Evolutionary conservation across 92 coral and sea anemone species (phyloP).

Genomic region (Scolanthus callimorphus): DNA sequence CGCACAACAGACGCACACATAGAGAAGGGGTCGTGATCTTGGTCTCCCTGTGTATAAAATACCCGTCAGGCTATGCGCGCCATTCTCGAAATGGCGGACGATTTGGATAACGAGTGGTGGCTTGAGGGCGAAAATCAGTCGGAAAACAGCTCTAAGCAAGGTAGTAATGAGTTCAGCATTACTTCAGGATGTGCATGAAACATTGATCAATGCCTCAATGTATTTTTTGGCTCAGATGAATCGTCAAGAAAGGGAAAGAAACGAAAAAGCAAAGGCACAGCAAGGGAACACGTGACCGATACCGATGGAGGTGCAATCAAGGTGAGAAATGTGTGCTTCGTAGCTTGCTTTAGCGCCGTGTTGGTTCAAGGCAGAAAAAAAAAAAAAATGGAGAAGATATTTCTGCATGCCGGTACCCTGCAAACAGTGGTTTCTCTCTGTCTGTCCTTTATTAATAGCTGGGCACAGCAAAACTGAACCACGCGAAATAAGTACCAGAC

Average conservation of each 20-base stretch:
- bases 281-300: slow-evolving; percentile 20
- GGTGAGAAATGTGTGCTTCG: too few relatives aligned
- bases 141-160: slow-evolving; percentile 4
- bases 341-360: too few relatives aligned
- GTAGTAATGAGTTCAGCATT: not conserved
- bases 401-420: too few relatives aligned
- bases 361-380: too few relatives aligned
- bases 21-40: too few relatives aligned
- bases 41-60: slow-evolving; percentile 17
- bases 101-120: slow-evolving; percentile 88
- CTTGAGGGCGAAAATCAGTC: slow-evolving; percentile 30
- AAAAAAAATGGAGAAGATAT: too few relatives aligned
- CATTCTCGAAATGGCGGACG: slow-evolving; percentile 86
- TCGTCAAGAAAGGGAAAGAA: slow-evolving; percentile 18
- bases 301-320: too few relatives aligned
- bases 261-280: slow-evolving; percentile 6
- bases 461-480: too few relatives aligned
- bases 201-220: not conserved
- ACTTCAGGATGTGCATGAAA: not conserved
- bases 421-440: too few relatives aligned
- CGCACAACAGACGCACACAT: too few relatives aligned
- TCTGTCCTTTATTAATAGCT: too few relatives aligned
- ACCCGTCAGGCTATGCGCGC: slow-evolving; percentile 16
- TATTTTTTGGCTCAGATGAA: slow-evolving; percentile 12
- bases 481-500: too few relatives aligned